Evolutionary conservation across 2,888 invertebrate genomes (phyloP), one percentile per base, ranked within the genome.

Genomic region (Andrena marginata): DNA sequence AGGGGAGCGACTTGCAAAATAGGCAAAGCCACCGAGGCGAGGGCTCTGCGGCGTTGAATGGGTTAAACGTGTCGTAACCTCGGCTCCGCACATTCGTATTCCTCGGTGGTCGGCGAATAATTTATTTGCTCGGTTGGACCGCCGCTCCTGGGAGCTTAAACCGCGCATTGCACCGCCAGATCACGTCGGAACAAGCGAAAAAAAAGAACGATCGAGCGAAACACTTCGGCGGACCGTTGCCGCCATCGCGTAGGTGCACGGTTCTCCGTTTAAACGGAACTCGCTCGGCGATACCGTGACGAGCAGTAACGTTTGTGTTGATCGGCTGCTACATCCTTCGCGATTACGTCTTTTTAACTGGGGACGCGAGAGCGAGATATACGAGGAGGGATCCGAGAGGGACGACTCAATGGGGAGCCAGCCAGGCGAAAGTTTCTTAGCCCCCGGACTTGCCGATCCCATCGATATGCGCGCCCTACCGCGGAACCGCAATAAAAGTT

Each of bases 181-280:
- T 87, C 82, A 84, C 72, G 80, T 87, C 62, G 72, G 70, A 68
- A 80, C 64, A 74, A 73, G 70, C 63, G 80, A 85, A 76, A 81
- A 88, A 81, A 85, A 76, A 81, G 87, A 81, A 85, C 84, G 65
- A 82, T 82, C 74, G 76, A 78, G 62, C 73, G 68, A 77, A 73
- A 80, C 71, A 72, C 65, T 75, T 70, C 23, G 63, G n/a, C 29
- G 56, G 72, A 48, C 42, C 33, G 54, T 71, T 64, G 56, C 33
- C 65, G 29, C 42, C 48, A 69, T 74, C 69, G 70, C 78, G 72
- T 26, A 31, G 68, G 48, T 16, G 29, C 65, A 20, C 10, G 64
- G 13, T 60, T 77, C 73, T 65, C 56, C 29, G 62, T 82, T 85
- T 65, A 71, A 79, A 73, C 64, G 68, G 54, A 29, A 64, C 76